Evolutionary conservation across 2,797 vertebrate genomes (phyloP), one percentile per base, ranked within the genome.

Genomic region (Mergus octosetaceus): DNA sequence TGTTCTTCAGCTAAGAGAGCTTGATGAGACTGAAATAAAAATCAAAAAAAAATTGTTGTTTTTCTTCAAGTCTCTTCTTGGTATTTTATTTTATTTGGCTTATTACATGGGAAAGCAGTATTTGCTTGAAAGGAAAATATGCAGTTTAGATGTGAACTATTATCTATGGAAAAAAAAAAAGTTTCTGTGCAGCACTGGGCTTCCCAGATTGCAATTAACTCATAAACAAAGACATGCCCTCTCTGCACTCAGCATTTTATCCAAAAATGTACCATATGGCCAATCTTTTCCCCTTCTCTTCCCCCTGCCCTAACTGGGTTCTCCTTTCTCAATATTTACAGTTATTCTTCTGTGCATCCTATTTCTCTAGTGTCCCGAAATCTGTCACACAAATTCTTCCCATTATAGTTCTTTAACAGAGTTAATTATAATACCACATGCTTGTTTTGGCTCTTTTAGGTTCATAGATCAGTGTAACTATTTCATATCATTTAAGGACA

Each of bases 21-120:
- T 41, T 56, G 41, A 56, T 21, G 76, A 71, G 34, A 81, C n/a
- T 64, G 47, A 74, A 94, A 82, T 12, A 53, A 53, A 53, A 53
- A 87, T 76, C 8, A 51, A 10, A 51, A 53, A 51, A 53, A 53
- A 15, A 84, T 73, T 32, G 3, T 73, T 94, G 45, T 89, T 95
- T 91, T 94, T 85, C 61, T 92, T 87, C 64, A 72, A 90, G 22
- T 78, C 38, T 92, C 60, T 64, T 89, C 83, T 65, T 71, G 93
- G 85, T 76, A 93, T 95, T 96, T 93, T 95, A 94, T 96, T 96
- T 93, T 88, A 73, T 95, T 96, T 97, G 94, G 96, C 92, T 62
- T 89, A 83, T 85, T 66, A 81, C 87, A 90, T 87, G 93, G 93
- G 95, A 94, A 96, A 96, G 70, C 10, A 79, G 78, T 49, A 90